Conservation (phyloP, 1,140 invertebrate species). For the Drosophila tropicalis region DNA sequence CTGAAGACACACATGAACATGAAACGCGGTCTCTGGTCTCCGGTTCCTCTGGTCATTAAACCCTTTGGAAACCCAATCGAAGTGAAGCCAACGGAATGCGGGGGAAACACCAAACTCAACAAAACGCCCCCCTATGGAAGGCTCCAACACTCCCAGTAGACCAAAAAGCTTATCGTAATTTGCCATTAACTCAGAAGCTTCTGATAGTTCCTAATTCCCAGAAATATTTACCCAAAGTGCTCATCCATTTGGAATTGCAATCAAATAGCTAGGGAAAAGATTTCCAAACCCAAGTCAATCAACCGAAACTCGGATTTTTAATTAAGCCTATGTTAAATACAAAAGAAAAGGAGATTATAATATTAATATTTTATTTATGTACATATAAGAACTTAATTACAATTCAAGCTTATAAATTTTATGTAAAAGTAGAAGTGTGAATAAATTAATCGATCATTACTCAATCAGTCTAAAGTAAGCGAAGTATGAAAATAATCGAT, state of each 20-base stretch:
- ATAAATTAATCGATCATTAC: too few relatives aligned
- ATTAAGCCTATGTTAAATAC: too few relatives aligned
- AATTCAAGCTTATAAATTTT: too few relatives aligned
- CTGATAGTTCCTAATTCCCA: slow-evolving; percentile 21
- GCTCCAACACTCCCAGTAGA: not conserved
- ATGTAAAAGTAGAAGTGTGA: too few relatives aligned
- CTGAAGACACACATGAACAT: slow-evolving; percentile 15
- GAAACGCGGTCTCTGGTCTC: slow-evolving; percentile 34
- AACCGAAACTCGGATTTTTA: not conserved
- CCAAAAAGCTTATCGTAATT: slow-evolving; percentile 47
- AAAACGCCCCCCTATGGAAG: too few relatives aligned
- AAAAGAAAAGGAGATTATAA: too few relatives aligned
- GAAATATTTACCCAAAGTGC: slow-evolving; percentile 27
- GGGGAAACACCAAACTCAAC: not conserved
- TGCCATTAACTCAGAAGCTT: slow-evolving; percentile 34
- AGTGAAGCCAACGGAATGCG: slow-evolving; percentile 45
- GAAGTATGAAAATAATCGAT: too few relatives aligned
- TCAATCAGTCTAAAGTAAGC: too few relatives aligned
- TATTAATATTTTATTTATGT: too few relatives aligned
- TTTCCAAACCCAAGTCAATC: not conserved
- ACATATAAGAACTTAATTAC: too few relatives aligned
- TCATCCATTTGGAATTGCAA: too few relatives aligned
- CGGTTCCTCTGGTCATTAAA: slow-evolving; percentile 52
- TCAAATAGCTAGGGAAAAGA: not conserved
- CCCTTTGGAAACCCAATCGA: slow-evolving; percentile 51